Percentiles rank a stretch among this genome's conserved stretches.
Evolutionary conservation across 2,888 invertebrate species (phyloP).

Genomic region (Caenorhabditis afra): DNA sequence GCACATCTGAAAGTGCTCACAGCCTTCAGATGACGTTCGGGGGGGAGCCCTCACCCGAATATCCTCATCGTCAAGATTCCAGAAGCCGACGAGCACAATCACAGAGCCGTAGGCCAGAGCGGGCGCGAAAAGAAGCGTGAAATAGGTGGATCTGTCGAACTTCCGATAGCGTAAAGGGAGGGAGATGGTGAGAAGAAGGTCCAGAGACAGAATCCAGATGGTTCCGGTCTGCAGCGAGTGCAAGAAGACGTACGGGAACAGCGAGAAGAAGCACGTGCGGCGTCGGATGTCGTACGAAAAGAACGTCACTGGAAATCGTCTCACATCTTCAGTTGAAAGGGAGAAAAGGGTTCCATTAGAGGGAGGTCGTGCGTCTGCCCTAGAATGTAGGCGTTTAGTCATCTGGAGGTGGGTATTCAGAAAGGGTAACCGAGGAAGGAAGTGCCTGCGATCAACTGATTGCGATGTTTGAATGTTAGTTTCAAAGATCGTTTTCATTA

Average conservation of each 20-base stretch:
- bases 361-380: too few relatives aligned
- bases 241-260: conserved; percentile 30
- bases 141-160: conserved; percentile 15
- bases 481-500: too few relatives aligned
- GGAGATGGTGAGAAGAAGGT: conserved; percentile 32
- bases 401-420: too few relatives aligned
- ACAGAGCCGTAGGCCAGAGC: conserved; percentile 11
- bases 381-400: too few relatives aligned
- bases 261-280: conserved; percentile 6
- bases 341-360: too few relatives aligned
- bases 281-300: conserved; percentile 27
- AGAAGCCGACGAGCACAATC: conserved; percentile 10
- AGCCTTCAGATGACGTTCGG: not conserved
- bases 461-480: too few relatives aligned
- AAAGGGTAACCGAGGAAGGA: too few relatives aligned
- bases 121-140: conserved; percentile 11
- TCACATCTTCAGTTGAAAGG: too few relatives aligned
- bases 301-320: conserved; percentile 26
- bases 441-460: not conserved
- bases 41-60: conserved; percentile 7
- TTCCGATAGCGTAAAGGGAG: conserved; percentile 24
- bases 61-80: conserved; percentile 10
- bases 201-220: conserved; percentile 30
- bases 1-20: conserved; percentile 29
- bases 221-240: conserved; percentile 47